Conservation (phyloP, 2,888 invertebrate species). For the Seira ritae region DNA sequence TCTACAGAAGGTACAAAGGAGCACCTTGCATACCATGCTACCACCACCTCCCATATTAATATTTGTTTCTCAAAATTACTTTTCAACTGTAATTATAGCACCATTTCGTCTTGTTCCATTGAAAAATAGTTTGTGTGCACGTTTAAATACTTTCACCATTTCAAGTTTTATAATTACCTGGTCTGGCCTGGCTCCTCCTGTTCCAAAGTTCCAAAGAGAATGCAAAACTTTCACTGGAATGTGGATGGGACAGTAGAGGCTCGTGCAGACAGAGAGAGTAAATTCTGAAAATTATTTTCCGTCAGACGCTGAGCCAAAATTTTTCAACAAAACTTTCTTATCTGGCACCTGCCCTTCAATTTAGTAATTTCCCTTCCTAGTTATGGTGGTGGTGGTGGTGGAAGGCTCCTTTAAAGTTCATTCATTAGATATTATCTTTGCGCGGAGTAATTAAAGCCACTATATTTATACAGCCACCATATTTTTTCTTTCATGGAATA, state of each 20-base stretch:
- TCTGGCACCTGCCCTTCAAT: slow-evolving; percentile 47
- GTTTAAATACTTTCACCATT: neutral
- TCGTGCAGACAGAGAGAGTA: too few species aligned
- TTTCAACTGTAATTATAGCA: slow-evolving; percentile 26
- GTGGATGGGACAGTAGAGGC: too few species aligned
- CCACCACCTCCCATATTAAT: too few species aligned
- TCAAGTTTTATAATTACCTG: slow-evolving; percentile 3
- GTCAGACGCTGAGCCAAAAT: neutral
- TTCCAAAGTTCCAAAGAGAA: neutral
- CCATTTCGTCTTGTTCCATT: neutral
- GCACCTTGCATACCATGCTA: too few species aligned
- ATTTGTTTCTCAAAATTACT: slow-evolving; percentile 21
- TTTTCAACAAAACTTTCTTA: slow-evolving; percentile 16
- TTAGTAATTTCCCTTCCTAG: slow-evolving; percentile 26
- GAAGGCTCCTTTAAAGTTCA: too few species aligned
- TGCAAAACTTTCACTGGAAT: neutral
- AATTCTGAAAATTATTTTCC: too few species aligned
- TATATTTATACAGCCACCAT: too few species aligned
- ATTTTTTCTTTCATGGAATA: too few species aligned
- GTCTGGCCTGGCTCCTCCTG: neutral
- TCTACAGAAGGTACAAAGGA: too few species aligned
- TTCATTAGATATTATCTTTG: too few species aligned
- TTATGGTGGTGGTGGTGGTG: too few species aligned
- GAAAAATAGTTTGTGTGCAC: neutral
- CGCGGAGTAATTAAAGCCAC: too few species aligned